Conservation (phyloP, 2,888 invertebrate species). For the Dryomyza anilis region DNA sequence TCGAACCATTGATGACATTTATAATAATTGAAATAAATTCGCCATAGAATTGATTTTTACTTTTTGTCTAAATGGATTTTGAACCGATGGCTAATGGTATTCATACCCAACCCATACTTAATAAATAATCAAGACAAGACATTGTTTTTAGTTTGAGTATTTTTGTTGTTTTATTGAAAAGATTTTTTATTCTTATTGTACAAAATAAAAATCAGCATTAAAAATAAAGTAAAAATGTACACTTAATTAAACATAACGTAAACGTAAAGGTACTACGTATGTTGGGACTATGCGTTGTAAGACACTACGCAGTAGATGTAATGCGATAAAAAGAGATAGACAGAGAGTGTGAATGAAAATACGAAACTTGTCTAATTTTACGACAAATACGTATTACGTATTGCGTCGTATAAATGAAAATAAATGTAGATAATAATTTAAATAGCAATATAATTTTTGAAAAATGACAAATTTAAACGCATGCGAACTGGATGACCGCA, state of each 20-base stretch:
- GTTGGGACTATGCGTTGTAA: conserved; percentile 9
- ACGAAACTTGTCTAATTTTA: not conserved
- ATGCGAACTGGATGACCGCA: too few species aligned
- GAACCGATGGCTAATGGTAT: too few species aligned
- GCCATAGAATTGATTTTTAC: too few species aligned
- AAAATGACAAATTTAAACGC: not conserved
- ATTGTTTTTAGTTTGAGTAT: not conserved
- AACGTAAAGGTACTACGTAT: too few species aligned
- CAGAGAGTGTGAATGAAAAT: not conserved
- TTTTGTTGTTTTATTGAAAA: not conserved
- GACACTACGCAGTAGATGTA: not conserved
- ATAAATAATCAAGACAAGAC: not conserved
- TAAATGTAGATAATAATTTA: not conserved
- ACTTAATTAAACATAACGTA: not conserved
- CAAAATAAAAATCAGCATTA: not conserved
- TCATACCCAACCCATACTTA: not conserved
- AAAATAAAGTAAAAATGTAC: conserved; percentile 6
- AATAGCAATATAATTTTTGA: not conserved
- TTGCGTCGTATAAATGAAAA: not conserved
- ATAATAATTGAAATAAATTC: too few species aligned
- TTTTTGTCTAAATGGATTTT: too few species aligned
- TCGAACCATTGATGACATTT: too few species aligned
- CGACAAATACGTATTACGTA: not conserved
- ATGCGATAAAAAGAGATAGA: not conserved
- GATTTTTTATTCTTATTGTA: not conserved